Conservation (phyloP, 2,797 vertebrate species). For the Meda fulgida region DNA sequence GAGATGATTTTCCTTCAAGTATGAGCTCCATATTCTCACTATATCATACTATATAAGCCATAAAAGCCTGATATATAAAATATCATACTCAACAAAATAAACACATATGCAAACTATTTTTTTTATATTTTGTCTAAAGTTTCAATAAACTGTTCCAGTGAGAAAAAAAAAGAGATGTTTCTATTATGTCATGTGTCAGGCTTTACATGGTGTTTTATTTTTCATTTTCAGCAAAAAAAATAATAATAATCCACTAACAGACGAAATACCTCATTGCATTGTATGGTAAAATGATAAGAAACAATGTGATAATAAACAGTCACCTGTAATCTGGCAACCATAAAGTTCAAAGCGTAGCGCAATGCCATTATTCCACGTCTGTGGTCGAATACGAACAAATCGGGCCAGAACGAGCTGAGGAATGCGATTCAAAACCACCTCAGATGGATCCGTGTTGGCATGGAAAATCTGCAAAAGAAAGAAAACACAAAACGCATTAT, state of each 20-base stretch:
- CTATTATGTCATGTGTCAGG: not conserved
- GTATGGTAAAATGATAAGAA: not conserved
- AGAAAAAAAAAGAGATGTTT: not conserved
- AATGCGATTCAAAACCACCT: constrained; percentile 93
- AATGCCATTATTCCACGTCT: constrained; percentile 92
- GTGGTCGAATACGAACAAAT: constrained; percentile 91
- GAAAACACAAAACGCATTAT: not conserved
- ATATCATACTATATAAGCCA: not conserved
- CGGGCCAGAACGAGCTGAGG: constrained; percentile 90
- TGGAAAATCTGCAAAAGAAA: constrained; percentile 86
- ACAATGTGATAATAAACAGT: not conserved
- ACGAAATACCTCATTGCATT: not conserved
- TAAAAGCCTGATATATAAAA: not conserved
- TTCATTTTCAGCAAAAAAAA: too few relatives aligned
- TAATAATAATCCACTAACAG: not conserved
- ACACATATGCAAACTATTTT: not conserved
- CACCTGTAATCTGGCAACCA: constrained; percentile 60
- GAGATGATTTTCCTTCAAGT: not conserved
- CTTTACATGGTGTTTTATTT: too few relatives aligned
- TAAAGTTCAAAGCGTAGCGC: constrained; percentile 94
- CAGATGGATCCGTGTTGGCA: constrained; percentile 88
- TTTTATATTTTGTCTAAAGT: not conserved
- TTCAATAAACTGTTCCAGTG: not conserved
- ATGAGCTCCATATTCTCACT: not conserved
- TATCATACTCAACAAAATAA: not conserved